phyloP scores from a whole-genome alignment of 2,888 invertebrate genomes.

The Melinaea marsaeus region DNA sequence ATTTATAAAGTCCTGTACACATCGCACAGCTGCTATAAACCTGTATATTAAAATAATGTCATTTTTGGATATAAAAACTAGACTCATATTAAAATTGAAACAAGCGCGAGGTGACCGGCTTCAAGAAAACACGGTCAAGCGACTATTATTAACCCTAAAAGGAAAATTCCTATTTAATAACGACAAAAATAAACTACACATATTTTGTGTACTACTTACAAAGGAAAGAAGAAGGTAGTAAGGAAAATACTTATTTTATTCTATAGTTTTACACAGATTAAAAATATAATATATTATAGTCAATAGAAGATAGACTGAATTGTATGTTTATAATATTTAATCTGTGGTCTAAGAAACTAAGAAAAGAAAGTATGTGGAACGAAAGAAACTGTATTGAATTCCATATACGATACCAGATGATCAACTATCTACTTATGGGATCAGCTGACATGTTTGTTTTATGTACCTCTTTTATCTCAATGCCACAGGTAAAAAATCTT shows the following conservation, averaged over 20 bases:
- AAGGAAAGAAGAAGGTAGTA: too few relatives aligned
- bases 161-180: constrained; percentile 7
- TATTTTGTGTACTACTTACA: not conserved
- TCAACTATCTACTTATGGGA: constrained; percentile 5
- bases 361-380: constrained; percentile 1
- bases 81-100: constrained; percentile 7
- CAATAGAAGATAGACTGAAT: too few relatives aligned
- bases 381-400: not conserved
- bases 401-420: not conserved
- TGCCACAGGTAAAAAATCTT: not conserved
- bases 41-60: too few relatives aligned
- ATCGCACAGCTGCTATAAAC: too few relatives aligned
- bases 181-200: not conserved
- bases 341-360: too few relatives aligned
- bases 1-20: too few relatives aligned
- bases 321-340: too few relatives aligned
- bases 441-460: not conserved
- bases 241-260: too few relatives aligned
- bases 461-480: constrained; percentile 1
- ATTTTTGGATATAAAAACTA: not conserved
- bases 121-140: constrained; percentile 19
- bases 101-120: constrained; percentile 16
- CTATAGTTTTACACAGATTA: too few relatives aligned
- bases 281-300: too few relatives aligned
- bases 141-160: constrained; percentile 11